Base-by-base conservation (phyloP, 2,888 invertebrate species). In the Argyresthia goedartella region DNA sequence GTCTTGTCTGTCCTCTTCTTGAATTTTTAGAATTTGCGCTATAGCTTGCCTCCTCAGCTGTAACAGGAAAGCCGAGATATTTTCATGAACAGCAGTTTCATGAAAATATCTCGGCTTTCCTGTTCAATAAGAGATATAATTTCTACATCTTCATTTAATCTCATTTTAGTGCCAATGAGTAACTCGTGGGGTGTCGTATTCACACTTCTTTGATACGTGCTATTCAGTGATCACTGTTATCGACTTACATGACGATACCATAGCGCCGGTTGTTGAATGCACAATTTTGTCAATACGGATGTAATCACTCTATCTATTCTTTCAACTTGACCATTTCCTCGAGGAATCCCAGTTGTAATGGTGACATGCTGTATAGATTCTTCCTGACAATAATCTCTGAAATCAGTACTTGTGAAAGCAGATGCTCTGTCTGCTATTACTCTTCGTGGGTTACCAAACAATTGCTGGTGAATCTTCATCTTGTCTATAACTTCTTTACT, bases 381-480 rank as follows among this genome's bases (percentile, higher is more conserved):
- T 1, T 60, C 60, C 13, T 60, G 36, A 55, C 73, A 72, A 54
- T 71, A 76, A 0, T 64, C 54, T 53, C 58, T 25, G 49, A 75
- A 75, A 3, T 61, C 63, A 8, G 58, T 51, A 0, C 71, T 62
- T 0, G 65, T 69, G 53, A 67, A 78, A 4, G 76, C 71, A 1
- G 69, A 55, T 10, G 71, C 73, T 55, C 61, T 55, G 52, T 74
- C 72, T 0, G 67, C 62, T 4, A 73, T 7, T 72, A n/a, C n/a
- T n/a, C n/a, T n/a, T n/a, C n/a, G n/a, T n/a, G n/a, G n/a, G n/a
- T n/a, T n/a, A n/a, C n/a, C 74, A 61, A 73, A 76, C 4, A 49
- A 57, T 13, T 57, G 55, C 47, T 67, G 65, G 36, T 70, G 69
- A 4, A 54, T 15, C 7, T 53, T 53, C 1, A 74, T 44, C 54